phyloP scores from a whole-genome alignment of 2,888 invertebrate genomes.

The Tuberolachnus salignus region DNA sequence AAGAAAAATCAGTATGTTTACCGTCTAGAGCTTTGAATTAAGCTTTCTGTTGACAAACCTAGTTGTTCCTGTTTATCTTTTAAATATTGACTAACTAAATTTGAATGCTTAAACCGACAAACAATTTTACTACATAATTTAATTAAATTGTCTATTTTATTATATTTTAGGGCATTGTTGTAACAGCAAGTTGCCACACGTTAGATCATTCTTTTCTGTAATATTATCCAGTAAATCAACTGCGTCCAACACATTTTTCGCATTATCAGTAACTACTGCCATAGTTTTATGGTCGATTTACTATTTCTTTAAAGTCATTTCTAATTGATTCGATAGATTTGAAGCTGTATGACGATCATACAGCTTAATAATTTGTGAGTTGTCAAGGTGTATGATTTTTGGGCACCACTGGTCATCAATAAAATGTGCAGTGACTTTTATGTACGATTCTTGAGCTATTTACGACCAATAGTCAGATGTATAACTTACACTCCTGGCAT shows the following conservation, averaged over 20 bases:
- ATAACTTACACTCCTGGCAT: constrained; percentile 17
- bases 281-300: constrained; percentile 18
- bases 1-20: constrained; percentile 15
- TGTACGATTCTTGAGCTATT: constrained; percentile 17
- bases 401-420: constrained; percentile 24
- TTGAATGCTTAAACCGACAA: constrained; percentile 21
- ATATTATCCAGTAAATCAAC: constrained; percentile 22
- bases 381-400: constrained; percentile 23
- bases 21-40: neutral
- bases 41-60: constrained; percentile 13
- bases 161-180: constrained; percentile 20
- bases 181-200: constrained; percentile 15
- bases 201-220: constrained; percentile 7
- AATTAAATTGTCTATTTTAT: constrained; percentile 31
- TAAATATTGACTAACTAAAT: constrained; percentile 20
- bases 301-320: constrained; percentile 8
- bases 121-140: constrained; percentile 11
- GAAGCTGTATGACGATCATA: constrained; percentile 15
- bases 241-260: constrained; percentile 20
- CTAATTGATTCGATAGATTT: neutral
- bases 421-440: neutral
- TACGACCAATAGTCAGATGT: constrained; percentile 34
- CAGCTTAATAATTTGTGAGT: constrained; percentile 24
- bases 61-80: no score
- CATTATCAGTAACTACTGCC: constrained; percentile 22